Evolutionary conservation across 2,797 vertebrate species (phyloP).

Genomic region (Sebastes diaconus): DNA sequence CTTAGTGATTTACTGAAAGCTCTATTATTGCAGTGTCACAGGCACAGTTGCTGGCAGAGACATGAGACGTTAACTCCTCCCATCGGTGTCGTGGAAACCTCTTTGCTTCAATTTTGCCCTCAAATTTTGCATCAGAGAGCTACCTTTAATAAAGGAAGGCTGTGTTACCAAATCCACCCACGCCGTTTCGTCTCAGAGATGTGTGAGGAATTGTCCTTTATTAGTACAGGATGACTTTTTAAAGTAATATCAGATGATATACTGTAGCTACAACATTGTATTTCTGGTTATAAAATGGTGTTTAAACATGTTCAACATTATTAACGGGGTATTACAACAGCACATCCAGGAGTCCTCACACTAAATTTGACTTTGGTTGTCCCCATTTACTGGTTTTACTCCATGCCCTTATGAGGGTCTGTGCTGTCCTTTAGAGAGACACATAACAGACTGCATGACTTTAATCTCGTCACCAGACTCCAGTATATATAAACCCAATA

Average conservation of each 20-base stretch:
- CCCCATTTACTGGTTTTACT: constrained; percentile 4
- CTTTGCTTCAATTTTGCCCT: not conserved
- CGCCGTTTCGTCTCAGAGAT: not conserved
- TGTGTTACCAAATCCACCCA: not conserved
- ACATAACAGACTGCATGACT: not conserved
- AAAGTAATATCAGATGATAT: not conserved
- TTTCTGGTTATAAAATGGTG: not conserved
- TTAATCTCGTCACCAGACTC: not conserved
- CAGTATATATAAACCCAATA: not conserved
- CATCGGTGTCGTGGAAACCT: not conserved
- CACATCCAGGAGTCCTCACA: not conserved
- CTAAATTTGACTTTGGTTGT: not conserved
- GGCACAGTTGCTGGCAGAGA: not conserved
- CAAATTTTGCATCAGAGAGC: not conserved
- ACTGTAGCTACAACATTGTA: not conserved
- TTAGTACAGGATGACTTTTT: not conserved
- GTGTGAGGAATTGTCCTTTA: not conserved
- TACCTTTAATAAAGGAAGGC: not conserved
- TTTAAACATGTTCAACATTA: constrained; percentile 13
- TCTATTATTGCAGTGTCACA: not conserved
- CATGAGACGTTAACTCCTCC: not conserved
- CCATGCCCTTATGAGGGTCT: not conserved
- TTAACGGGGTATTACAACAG: not conserved
- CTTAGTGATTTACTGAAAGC: not conserved
- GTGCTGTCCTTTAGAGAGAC: not conserved